Evolutionary conservation across 2,113 vertebrate species (phyloP), one percentile per base, ranked within the genome.

Genomic region (Carettochelys insculpta): DNA sequence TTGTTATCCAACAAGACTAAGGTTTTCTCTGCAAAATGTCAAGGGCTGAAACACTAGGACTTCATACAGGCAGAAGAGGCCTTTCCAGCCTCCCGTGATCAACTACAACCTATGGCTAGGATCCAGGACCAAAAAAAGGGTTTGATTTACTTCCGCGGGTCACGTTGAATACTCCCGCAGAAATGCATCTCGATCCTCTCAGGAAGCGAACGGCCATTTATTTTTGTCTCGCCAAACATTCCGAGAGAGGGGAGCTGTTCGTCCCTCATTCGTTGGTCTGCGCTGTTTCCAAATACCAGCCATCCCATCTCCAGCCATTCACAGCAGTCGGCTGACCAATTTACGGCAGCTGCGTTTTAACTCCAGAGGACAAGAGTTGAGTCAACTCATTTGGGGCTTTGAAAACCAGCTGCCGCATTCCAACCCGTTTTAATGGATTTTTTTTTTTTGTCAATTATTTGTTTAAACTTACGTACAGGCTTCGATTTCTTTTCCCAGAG

Each of bases 21-120:
- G 85, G 88, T 92, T 91, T 96, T 85, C 95, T 94, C 93, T 93
- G 96, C 88, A 94, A 94, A 96, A 87, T 82, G 54, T 86, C 71
- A 85, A 71, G 78, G 87, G 51, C 93, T 87, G n/a, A 78, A 87
- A 95, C 73, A 88, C 80, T 51, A 82, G 51, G 43, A 38, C 22
- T 78, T 85, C 86, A 92, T 95, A 92, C 93, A 88, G 92, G 80
- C 85, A 80, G 89, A 92, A 89, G 95, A 91, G 93, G 94, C 88
- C 77, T 78, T 80, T 75, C 38, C 43, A 71, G 73, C 58, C 73
- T 80, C 78, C 80, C 80, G 53, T 65, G 56, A 80, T 65, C 86
- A 85, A 52, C 45, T 85, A 43, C 34, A 87, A 92, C 80, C 77
- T 77, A 77, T n/a, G 41, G 43, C 51, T 51, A 25, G 48, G 82